These are phyloP conservation scores for Rachycentron canadum DNA, from an alignment of 2,797 vertebrate species.

Conservation along the genomic window DNA sequence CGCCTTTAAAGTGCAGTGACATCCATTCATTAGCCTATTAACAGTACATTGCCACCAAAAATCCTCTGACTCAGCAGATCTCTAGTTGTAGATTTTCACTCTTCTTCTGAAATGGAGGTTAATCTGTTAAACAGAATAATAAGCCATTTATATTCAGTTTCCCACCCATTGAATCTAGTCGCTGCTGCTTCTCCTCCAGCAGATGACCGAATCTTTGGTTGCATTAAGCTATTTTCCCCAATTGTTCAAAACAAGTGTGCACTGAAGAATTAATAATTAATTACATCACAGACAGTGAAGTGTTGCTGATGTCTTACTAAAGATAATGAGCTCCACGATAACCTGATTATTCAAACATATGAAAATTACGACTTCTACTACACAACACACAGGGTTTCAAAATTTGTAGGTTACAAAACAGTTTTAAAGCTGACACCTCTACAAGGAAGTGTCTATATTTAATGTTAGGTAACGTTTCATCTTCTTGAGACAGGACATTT, in stretches of 20 bases:
- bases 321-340: conserved; percentile 52
- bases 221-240: conserved; percentile 34
- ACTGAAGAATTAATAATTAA: conserved; percentile 61
- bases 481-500: conserved; percentile 80
- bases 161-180: conserved; percentile 10
- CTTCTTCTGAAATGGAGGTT: conserved; percentile 3
- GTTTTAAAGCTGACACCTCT: conserved; percentile 78
- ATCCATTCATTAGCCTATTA: conserved; percentile 1
- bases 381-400: conserved; percentile 58
- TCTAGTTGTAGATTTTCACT: conserved; percentile 2
- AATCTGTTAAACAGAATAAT: conserved; percentile 33
- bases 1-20: not conserved
- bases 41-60: conserved; percentile 7
- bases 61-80: conserved; percentile 30
- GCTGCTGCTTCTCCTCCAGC: conserved; percentile 19
- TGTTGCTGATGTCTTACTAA: conserved; percentile 36
- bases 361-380: conserved; percentile 22
- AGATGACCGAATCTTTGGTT: conserved; percentile 35
- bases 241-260: conserved; percentile 45
- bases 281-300: conserved; percentile 42
- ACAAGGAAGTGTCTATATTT: conserved; percentile 84
- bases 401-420: conserved; percentile 77
- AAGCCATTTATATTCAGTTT: conserved; percentile 24
- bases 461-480: conserved; percentile 85
- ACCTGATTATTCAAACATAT: conserved; percentile 56